Evolutionary conservation across 2,113 vertebrate genomes (phyloP), one percentile per base, ranked within the genome.

Genomic region (Herpailurus yagouaroundi): DNA sequence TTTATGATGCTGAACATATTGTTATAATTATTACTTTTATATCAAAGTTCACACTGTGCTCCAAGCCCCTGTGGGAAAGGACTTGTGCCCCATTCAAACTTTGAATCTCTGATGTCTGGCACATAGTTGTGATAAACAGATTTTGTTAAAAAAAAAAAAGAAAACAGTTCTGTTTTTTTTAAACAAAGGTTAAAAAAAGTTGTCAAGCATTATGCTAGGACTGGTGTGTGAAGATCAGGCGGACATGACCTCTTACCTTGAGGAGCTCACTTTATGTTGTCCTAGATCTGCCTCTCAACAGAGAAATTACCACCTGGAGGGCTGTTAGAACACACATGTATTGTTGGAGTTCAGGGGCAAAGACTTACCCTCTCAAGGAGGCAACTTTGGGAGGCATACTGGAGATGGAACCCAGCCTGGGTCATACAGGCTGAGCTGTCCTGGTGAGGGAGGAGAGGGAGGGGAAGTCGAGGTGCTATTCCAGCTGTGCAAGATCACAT

Each of bases 381-480:
- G 86, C 10, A 11, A 2, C 13, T 66, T 82, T 11, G 45, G 18
- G 48, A 91, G 19, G 5, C 4, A 0, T 12, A 4, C 27, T 48
- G 19, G 50, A 81, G 19, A 21, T 33, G 60, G 33, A 50, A 27
- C 27, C 5, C 23, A 18, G 6, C 11, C 19, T 71, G 52, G 5
- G 9, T 66, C 15, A 2, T 52, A 4, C 48, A 77, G 31, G 27
- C 69, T 57, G 82, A 76, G 27, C 38, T 77, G 55, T 18, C 64
- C n/a, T 68, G 31, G 19, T 7, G 18, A 25, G 55, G 57, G 66
- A 63, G 50, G 41, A 18, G 45, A 18, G 27, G 9, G 36, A 36
- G 27, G 18, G 41, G 15, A 6, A 2, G 8, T 27, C 50, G 55
- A 8, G 36, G 0, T 4, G 0, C 7, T 80, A 29, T 12, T 12